phyloP scores from a whole-genome alignment of 1,140 invertebrate genomes.

The Papilio helenus region DNA sequence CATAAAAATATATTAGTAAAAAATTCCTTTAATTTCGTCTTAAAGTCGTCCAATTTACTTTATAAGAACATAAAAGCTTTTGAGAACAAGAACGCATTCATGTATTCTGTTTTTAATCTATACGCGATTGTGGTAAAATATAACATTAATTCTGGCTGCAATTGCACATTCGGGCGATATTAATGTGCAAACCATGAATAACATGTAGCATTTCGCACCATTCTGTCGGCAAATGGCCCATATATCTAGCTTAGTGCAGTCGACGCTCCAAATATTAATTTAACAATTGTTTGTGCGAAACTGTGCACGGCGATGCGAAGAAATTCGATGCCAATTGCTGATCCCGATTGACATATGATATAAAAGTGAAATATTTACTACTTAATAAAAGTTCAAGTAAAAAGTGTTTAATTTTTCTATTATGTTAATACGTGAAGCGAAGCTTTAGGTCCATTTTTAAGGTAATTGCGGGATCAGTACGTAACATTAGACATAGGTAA shows the following conservation, averaged over 20 bases:
- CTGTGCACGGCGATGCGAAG: slow-evolving; percentile 24
- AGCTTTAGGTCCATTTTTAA: too few relatives aligned
- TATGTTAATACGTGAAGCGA: too few relatives aligned
- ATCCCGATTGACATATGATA: background rate
- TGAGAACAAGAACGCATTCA: slow-evolving; percentile 20
- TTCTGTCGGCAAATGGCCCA: slow-evolving; percentile 72
- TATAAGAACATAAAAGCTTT: slow-evolving; percentile 27
- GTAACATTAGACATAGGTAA: too few relatives aligned
- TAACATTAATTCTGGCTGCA: slow-evolving; percentile 64
- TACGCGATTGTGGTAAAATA: slow-evolving; percentile 41
- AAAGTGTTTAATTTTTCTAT: too few relatives aligned
- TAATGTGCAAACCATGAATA: slow-evolving; percentile 69
- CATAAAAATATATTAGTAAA: slow-evolving; percentile 7
- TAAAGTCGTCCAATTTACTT: slow-evolving; percentile 27
- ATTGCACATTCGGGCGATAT: slow-evolving; percentile 64
- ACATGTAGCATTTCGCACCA: slow-evolving; percentile 63
- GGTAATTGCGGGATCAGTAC: too few relatives aligned
- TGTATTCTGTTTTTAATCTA: slow-evolving; percentile 40
- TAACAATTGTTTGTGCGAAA: slow-evolving; percentile 60
- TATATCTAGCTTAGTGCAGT: slow-evolving; percentile 76
- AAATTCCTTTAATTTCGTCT: slow-evolving; percentile 9
- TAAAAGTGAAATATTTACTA: background rate
- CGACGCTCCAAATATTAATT: slow-evolving; percentile 72
- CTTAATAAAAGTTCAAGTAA: background rate
- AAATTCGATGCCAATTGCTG: slow-evolving; percentile 12